These are phyloP conservation scores for Melieria omissa DNA, from an alignment of 2,888 invertebrate genomes.

Conservation along the genomic window DNA sequence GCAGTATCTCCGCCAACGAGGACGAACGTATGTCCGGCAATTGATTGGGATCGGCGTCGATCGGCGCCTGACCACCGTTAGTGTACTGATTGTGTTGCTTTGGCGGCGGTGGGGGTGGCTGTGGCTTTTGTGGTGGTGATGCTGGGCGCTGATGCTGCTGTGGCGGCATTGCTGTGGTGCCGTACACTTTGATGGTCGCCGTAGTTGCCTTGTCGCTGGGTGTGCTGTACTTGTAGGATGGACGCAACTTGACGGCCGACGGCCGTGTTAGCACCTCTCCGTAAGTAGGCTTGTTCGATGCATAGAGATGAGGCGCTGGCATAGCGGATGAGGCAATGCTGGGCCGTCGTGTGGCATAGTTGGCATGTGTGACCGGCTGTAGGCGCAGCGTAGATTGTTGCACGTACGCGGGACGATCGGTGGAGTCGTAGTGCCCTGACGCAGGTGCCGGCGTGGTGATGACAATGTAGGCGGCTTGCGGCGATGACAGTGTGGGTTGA, in stretches of 20 bases:
- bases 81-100: slow-evolving; percentile 38
- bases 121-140: slow-evolving; percentile 43
- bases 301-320: slow-evolving; percentile 32
- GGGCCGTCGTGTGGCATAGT: slow-evolving; percentile 42
- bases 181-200: neutral
- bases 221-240: slow-evolving; percentile 53
- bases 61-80: slow-evolving; percentile 8
- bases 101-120: slow-evolving; percentile 36
- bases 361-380: slow-evolving; percentile 50
- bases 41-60: slow-evolving; percentile 52
- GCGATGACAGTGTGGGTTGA: slow-evolving; percentile 41
- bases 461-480: slow-evolving; percentile 54
- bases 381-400: slow-evolving; percentile 58
- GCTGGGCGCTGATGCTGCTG: slow-evolving; percentile 36
- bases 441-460: slow-evolving; percentile 55
- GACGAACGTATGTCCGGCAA: slow-evolving; percentile 63
- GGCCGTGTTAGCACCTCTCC: slow-evolving; percentile 37
- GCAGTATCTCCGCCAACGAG: slow-evolving; percentile 73
- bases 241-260: slow-evolving; percentile 54
- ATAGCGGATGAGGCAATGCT: neutral
- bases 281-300: slow-evolving; percentile 42
- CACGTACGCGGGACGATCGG: slow-evolving; percentile 55
- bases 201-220: slow-evolving; percentile 2
- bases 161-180: slow-evolving; percentile 15
- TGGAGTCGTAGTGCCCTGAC: slow-evolving; percentile 49